Conservation (phyloP, 1,140 invertebrate genomes). For the Pseudomyrmex gracilis region DNA sequence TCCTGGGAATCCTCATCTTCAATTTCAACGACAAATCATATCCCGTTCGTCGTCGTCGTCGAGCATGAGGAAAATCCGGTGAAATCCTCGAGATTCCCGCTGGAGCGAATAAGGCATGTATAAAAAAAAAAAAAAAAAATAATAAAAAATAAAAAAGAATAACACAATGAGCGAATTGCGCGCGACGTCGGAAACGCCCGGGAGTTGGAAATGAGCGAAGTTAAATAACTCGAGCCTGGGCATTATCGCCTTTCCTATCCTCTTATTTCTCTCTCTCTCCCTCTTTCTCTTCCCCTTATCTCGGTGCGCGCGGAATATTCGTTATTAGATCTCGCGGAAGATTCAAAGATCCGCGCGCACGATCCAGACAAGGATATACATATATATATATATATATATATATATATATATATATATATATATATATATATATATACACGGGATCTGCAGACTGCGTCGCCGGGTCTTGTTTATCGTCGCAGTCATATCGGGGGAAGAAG, state of each 20-base stretch:
- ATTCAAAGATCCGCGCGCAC: conserved; percentile 39
- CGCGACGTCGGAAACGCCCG: conserved; percentile 10
- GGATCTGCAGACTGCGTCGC: conserved; percentile 26
- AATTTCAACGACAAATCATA: conserved; percentile 23
- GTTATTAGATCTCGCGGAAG: conserved; percentile 49
- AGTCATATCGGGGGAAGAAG: conserved; percentile 76
- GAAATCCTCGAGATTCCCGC: neutral
- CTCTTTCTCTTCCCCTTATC: conserved; percentile 46
- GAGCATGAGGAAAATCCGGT: neutral
- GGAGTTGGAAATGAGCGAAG: conserved; percentile 49
- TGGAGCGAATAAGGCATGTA: too few species aligned
- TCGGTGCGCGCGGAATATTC: conserved; percentile 36
- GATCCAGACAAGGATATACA: neutral
- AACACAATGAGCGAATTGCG: conserved; percentile 7
- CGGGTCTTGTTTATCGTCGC: conserved; percentile 80
- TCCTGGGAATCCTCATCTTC: neutral
- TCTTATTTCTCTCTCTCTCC: neutral
- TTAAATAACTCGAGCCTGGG: conserved; percentile 20
- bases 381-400: too few species aligned
- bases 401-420: too few species aligned
- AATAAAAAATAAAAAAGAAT: neutral
- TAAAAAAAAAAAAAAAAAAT: too few species aligned
- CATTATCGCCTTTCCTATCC: neutral
- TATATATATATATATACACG: neutral
- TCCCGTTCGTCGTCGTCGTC: conserved; percentile 1